phyloP scores from a whole-genome alignment of 1,140 invertebrate species.

The Papilio helenus region DNA sequence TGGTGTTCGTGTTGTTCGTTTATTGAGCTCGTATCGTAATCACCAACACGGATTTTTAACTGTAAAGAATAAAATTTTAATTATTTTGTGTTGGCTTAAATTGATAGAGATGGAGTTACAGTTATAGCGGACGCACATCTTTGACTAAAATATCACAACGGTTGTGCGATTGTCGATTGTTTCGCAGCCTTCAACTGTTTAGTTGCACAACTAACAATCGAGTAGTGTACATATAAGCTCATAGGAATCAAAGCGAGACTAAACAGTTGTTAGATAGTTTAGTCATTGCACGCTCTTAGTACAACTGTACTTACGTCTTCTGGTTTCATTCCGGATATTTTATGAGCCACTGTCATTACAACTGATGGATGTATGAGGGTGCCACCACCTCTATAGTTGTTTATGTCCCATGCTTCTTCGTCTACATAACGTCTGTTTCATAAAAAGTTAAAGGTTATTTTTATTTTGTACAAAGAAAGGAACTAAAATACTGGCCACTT shows the following conservation, averaged over 20 bases:
- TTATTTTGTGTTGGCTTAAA: neutral
- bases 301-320: slow-evolving; percentile 28
- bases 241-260: no score
- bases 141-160: no score
- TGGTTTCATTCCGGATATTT: slow-evolving; percentile 28
- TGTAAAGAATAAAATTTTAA: slow-evolving; percentile 22
- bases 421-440: neutral
- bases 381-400: slow-evolving; percentile 44
- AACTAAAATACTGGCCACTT: no score
- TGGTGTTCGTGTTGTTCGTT: slow-evolving; percentile 41
- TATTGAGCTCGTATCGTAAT: slow-evolving; percentile 40
- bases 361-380: slow-evolving; percentile 49
- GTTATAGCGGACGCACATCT: no score
- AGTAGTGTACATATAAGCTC: no score
- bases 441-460: neutral
- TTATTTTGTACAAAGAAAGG: no score
- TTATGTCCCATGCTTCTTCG: slow-evolving; percentile 21
- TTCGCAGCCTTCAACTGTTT: no score
- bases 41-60: slow-evolving; percentile 48
- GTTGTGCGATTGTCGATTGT: no score
- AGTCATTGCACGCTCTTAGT: neutral
- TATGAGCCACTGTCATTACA: slow-evolving; percentile 48
- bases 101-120: no score
- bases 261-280: no score
- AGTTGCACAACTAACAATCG: no score